phyloP scores from a whole-genome alignment of 2,113 vertebrate genomes.

The Psephotus haematonotus region DNA sequence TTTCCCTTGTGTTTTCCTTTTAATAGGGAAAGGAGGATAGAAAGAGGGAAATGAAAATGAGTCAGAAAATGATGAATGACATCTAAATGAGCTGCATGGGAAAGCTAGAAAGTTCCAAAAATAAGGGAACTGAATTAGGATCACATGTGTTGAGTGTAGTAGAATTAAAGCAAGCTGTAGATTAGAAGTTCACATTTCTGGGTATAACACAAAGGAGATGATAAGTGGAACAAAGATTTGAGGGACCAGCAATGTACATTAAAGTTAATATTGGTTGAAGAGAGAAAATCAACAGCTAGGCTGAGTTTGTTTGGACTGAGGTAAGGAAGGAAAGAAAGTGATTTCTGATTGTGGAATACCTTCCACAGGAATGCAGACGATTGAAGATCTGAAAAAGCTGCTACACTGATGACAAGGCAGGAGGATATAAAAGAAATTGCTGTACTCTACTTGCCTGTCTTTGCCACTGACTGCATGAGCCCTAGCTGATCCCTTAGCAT shows the following conservation, averaged over 20 bases:
- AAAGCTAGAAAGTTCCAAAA: conserved; percentile 35
- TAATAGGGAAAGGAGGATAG: not conserved
- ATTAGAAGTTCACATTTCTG: not conserved
- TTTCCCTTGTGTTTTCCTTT: not conserved
- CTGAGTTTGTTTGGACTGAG: not conserved
- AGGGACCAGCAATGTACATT: not conserved
- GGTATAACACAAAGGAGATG: not conserved
- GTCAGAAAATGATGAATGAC: not conserved
- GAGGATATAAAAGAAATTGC: not conserved
- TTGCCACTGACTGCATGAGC: not conserved
- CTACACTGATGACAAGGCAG: not conserved
- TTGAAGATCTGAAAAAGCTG: not conserved
- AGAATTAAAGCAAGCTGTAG: conserved; percentile 15
- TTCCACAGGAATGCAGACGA: not conserved
- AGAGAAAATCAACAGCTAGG: not conserved
- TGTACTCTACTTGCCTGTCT: not conserved
- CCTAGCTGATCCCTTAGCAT: not conserved
- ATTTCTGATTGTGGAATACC: not conserved
- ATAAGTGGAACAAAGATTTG: not conserved
- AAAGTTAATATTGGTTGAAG: not conserved
- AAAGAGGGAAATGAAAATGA: not conserved
- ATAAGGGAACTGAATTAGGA: conserved; percentile 32
- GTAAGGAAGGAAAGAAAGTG: not conserved
- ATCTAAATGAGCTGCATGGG: not conserved
- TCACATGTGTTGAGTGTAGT: conserved; percentile 14